A percentile compares a stretch with the other conserved stretches of the same genome.
These are phyloP conservation scores for Mycteria americana DNA, from an alignment of 2,797 vertebrate genomes.

Conservation along the genomic window DNA sequence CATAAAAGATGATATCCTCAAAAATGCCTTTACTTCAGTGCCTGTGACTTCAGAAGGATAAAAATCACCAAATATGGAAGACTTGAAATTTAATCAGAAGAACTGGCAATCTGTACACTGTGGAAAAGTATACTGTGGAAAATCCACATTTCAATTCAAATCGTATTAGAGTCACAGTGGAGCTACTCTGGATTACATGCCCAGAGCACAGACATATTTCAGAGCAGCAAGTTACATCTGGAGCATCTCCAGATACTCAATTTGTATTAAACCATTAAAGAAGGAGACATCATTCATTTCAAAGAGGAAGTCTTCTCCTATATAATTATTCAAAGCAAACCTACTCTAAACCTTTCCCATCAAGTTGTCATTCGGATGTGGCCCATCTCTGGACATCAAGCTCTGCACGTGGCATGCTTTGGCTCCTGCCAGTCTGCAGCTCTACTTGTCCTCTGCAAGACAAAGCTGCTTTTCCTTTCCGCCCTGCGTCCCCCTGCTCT, in stretches of 20 bases:
- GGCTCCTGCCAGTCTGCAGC: background rate
- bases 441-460: background rate
- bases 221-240: background rate
- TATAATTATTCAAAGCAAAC: background rate
- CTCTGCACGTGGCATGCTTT: background rate
- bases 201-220: background rate
- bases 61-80: background rate
- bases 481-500: accelerated
- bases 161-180: accelerated
- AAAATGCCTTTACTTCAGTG: background rate
- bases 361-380: background rate
- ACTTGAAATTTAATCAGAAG: background rate
- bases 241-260: background rate
- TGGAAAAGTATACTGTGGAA: background rate
- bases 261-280: background rate
- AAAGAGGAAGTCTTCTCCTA: background rate
- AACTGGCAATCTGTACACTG: background rate
- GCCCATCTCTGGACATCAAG: background rate
- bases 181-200: background rate
- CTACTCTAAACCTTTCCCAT: background rate
- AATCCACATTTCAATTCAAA: background rate
- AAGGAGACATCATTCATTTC: background rate
- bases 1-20: background rate
- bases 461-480: background rate
- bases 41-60: background rate